A percentile compares a stretch with the other conserved stretches of the same genome.
These are phyloP conservation scores for Lagria hirta DNA, from an alignment of 2,888 invertebrate genomes.

Conservation along the genomic window DNA sequence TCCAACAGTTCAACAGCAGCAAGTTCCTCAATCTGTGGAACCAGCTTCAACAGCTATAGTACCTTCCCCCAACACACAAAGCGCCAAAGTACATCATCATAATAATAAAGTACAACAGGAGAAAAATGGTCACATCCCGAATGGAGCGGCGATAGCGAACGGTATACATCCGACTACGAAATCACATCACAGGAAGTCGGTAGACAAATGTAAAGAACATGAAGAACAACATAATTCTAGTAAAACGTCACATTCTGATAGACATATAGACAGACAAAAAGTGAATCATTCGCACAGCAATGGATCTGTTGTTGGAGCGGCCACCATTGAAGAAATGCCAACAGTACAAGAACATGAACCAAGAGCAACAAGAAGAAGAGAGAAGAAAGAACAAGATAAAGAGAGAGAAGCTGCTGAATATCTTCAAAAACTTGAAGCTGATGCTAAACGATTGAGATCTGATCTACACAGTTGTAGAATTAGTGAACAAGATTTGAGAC, in stretches of 20 bases:
- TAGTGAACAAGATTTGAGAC: slow-evolving; percentile 70
- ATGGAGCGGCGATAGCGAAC: slow-evolving; percentile 49
- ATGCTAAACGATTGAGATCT: slow-evolving; percentile 69
- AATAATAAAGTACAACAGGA: slow-evolving; percentile 41
- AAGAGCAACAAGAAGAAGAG: slow-evolving; percentile 40
- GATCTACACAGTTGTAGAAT: slow-evolving; percentile 75
- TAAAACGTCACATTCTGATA: slow-evolving; percentile 38
- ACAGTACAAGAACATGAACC: slow-evolving; percentile 11
- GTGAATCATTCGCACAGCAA: slow-evolving; percentile 47
- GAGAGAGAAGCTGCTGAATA: slow-evolving; percentile 57
- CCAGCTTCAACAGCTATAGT: slow-evolving; percentile 31
- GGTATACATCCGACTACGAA: slow-evolving; percentile 50
- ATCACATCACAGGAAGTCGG: slow-evolving; percentile 59
- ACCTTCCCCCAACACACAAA: slow-evolving; percentile 39
- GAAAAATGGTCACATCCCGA: slow-evolving; percentile 51
- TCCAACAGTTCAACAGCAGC: slow-evolving; percentile 32
- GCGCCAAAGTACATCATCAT: slow-evolving; percentile 33
- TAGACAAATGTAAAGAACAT: slow-evolving; percentile 44
- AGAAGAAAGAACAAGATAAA: slow-evolving; percentile 54
- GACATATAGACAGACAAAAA: slow-evolving; percentile 32
- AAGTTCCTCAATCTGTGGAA: slow-evolving; percentile 26
- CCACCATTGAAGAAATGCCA: slow-evolving; percentile 33
- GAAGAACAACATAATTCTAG: slow-evolving; percentile 40
- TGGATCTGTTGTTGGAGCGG: slow-evolving; percentile 43
- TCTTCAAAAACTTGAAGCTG: slow-evolving; percentile 66